Evolutionary conservation across 2,113 vertebrate genomes (phyloP), one percentile per base, ranked within the genome.

Genomic region (Oncorhynchus gorbuscha): DNA sequence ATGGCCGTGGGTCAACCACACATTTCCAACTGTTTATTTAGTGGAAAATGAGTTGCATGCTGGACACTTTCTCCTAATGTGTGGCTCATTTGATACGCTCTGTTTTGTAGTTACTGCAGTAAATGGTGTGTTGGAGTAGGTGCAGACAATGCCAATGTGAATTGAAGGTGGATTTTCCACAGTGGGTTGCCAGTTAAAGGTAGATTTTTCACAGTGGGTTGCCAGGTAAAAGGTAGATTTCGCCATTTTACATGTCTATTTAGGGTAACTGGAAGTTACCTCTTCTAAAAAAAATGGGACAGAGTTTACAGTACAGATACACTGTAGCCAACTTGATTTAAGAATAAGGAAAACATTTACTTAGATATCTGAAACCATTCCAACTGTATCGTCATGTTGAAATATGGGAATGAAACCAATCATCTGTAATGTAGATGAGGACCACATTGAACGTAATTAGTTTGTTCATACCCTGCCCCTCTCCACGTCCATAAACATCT

Each of bases 11-110:
- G 76, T 76, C 55, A 84, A 35, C 8, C 82, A 35, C 78, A 45
- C 70, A 75, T 48, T 49, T 75, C 73, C 71, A 82, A 75, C 76
- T 82, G 77, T 83, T 86, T 83, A 83, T 30, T 7, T 69, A 70
- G 74, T 62, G 75, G 77, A 73, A 72, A 66, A 76, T 79, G 49
- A 77, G 78, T 84, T 85, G 81, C 79, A 81, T 78, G 81, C 79
- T 73, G 80, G 51, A 79, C 85, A 79, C 75, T 79, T 83, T 85
- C 83, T 78, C 64, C 81, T 77, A 82, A 85, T 80, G 84, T 86
- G 86, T 82, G 83, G 86, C 87, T 86, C 83, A 80, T 86, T 87
- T 75, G 87, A 84, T 79, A 80, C 4, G 86, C 89, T 91, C 88
- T 84, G 87, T 81, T 80, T 90, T 86, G 84, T 86, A 79, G 83